Percentiles rank a stretch among this genome's conserved stretches.
Conservation (phyloP, 2,888 invertebrate species). For the Pyrrhia umbra region DNA sequence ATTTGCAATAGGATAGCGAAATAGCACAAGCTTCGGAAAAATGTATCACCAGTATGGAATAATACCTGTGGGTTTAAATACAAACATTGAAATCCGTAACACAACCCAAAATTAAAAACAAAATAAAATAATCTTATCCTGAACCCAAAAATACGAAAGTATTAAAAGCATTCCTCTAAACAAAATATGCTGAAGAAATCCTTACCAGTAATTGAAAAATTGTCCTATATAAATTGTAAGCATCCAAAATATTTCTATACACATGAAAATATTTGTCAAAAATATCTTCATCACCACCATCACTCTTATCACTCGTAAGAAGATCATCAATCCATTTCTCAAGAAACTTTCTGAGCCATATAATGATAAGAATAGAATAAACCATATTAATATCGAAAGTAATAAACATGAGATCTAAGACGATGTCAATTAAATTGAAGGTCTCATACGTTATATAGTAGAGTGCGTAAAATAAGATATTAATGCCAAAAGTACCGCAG, state of each 20-base stretch:
- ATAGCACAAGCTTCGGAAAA: slow-evolving; percentile 31
- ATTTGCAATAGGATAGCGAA: slow-evolving; percentile 14
- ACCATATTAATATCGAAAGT: slow-evolving; percentile 17
- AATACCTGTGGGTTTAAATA: too few relatives aligned
- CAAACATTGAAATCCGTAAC: too few relatives aligned
- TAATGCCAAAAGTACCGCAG: neutral
- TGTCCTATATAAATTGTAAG: slow-evolving; percentile 11
- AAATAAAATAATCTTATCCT: neutral
- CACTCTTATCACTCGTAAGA: too few relatives aligned
- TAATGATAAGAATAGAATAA: slow-evolving; percentile 19
- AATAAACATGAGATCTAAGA: slow-evolving; percentile 1
- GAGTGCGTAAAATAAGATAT: neutral
- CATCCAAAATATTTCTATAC: slow-evolving; percentile 19
- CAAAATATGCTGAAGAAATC: too few relatives aligned
- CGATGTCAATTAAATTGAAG: neutral
- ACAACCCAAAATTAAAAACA: neutral
- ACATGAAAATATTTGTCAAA: neutral
- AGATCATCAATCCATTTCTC: slow-evolving; percentile 3
- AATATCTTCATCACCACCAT: neutral
- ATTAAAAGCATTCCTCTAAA: too few relatives aligned
- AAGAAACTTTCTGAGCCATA: slow-evolving; percentile 13
- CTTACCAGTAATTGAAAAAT: slow-evolving; percentile 26
- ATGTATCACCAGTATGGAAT: slow-evolving; percentile 25
- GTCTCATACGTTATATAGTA: neutral
- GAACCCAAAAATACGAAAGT: neutral